Evolutionary conservation across 2,888 invertebrate species (phyloP).

Genomic region (Spisula subtruncata): DNA sequence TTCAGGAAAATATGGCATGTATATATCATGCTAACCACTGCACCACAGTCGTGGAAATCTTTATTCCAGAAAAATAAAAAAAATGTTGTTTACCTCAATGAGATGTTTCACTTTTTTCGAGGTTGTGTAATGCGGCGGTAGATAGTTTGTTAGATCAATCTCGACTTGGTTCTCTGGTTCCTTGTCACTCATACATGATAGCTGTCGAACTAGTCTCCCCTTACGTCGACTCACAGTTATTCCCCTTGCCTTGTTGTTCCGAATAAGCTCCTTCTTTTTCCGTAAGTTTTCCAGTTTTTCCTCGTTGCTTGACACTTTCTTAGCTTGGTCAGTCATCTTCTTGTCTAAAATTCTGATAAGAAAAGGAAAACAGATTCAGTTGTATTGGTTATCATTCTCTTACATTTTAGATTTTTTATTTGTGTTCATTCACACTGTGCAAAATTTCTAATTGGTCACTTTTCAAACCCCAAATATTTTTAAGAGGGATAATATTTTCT

Average conservation of each 20-base stretch:
- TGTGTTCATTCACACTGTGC: no score
- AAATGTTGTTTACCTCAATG: slow-evolving; percentile 90
- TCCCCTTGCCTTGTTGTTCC: slow-evolving; percentile 79
- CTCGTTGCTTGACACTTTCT: slow-evolving; percentile 68
- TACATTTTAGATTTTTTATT: no score
- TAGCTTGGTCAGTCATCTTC: slow-evolving; percentile 69
- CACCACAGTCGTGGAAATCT: no score
- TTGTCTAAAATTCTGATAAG: slow-evolving; percentile 63
- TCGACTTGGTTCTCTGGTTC: slow-evolving; percentile 77
- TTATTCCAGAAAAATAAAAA: no score
- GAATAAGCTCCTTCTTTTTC: slow-evolving; percentile 83
- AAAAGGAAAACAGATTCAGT: not conserved
- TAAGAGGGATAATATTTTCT: no score
- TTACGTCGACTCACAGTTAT: slow-evolving; percentile 83
- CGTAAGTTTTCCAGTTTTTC: slow-evolving; percentile 82
- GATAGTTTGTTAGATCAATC: slow-evolving; percentile 88
- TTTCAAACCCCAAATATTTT: no score
- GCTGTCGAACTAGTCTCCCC: slow-evolving; percentile 80
- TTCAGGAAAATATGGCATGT: no score
- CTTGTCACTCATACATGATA: slow-evolving; percentile 84
- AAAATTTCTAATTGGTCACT: no score
- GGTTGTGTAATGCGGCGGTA: slow-evolving; percentile 90
- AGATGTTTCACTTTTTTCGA: slow-evolving; percentile 90
- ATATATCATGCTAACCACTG: no score
- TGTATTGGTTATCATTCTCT: no score